A percentile compares a stretch with the other conserved stretches of the same genome.
Conservation (phyloP, 37 sponge, comb jelly and placozoan genomes). For the Crambe crambe region DNA sequence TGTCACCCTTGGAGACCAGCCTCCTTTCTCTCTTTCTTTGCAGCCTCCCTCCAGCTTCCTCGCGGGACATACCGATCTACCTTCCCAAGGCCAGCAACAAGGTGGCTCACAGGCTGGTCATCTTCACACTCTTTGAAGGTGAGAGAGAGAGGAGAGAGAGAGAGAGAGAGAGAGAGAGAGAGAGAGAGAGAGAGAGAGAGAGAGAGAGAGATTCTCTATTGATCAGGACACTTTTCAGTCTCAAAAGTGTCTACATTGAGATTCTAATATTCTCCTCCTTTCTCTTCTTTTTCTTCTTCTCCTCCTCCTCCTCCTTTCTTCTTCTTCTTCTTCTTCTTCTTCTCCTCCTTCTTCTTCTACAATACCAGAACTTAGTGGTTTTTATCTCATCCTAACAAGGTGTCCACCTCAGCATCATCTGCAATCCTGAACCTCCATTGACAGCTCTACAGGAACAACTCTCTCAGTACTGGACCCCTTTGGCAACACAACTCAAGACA, state of each 20-base stretch:
- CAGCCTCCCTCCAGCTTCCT: constrained; percentile 43
- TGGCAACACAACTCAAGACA: constrained; percentile 14
- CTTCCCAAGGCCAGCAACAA: constrained; percentile 67
- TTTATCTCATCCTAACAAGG: background rate
- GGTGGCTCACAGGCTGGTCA: constrained; percentile 57
- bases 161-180: too few relatives aligned
- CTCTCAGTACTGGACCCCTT: constrained; percentile 21
- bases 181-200: too few relatives aligned
- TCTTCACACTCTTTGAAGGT: constrained; percentile 54
- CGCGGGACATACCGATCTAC: constrained; percentile 69
- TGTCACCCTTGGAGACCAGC: constrained; percentile 45
- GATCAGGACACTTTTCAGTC: too few relatives aligned
- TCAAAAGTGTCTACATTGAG: too few relatives aligned
- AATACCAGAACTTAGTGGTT: background rate
- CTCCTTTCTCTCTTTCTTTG: constrained; percentile 53
- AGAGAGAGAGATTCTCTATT: too few relatives aligned
- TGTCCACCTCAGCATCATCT: constrained; percentile 37
- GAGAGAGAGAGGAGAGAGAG: background rate
- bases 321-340: too few relatives aligned
- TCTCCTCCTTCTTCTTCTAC: too few relatives aligned
- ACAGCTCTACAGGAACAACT: constrained; percentile 8
- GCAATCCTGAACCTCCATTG: constrained; percentile 56
- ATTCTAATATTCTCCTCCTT: too few relatives aligned
- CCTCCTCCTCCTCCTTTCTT: too few relatives aligned
- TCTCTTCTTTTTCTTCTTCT: too few relatives aligned